Evolutionary conservation across 1,140 invertebrate species (phyloP).

Genomic region (Radopholus similis): DNA sequence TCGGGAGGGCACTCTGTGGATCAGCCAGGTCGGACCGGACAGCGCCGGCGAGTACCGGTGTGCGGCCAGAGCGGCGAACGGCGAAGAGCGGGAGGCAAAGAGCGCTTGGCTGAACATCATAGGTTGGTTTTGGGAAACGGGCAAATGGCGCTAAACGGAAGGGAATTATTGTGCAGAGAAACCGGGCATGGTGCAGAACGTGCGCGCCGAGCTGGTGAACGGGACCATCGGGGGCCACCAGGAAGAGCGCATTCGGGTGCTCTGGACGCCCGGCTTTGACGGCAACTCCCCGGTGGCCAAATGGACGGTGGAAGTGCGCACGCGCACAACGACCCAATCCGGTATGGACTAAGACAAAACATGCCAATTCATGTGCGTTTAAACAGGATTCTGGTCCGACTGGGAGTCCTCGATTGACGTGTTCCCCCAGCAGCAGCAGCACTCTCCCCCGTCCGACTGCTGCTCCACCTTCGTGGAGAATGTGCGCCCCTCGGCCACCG

Average conservation of each 20-base stretch:
- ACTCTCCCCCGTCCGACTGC: conserved; percentile 60
- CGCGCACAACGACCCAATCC: conserved; percentile 57
- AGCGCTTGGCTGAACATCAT: conserved; percentile 48
- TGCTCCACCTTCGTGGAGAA: conserved; percentile 74
- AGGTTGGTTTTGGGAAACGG: conserved; percentile 9
- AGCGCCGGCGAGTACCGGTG: conserved; percentile 57
- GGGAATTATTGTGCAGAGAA: conserved; percentile 68
- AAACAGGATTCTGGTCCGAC: conserved; percentile 48
- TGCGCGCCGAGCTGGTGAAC: conserved; percentile 69
- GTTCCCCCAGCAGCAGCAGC: background rate
- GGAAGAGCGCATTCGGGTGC: conserved; percentile 67
- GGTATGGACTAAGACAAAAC: background rate
- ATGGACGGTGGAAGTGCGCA: conserved; percentile 83
- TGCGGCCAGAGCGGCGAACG: conserved; percentile 27
- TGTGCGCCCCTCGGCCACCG: conserved; percentile 85
- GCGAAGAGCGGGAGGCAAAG: conserved; percentile 36
- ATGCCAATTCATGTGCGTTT: conserved; percentile 2
- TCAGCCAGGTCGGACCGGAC: conserved; percentile 57
- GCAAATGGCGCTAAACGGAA: background rate
- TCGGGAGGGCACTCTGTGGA: conserved; percentile 46
- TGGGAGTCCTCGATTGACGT: conserved; percentile 82
- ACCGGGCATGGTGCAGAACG: conserved; percentile 82
- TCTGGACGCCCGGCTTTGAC: conserved; percentile 90
- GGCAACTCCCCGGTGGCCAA: conserved; percentile 90
- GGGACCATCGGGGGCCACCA: conserved; percentile 68